Conservation (phyloP, 2,797 vertebrate species). For the Sebastolobus altivelis region DNA sequence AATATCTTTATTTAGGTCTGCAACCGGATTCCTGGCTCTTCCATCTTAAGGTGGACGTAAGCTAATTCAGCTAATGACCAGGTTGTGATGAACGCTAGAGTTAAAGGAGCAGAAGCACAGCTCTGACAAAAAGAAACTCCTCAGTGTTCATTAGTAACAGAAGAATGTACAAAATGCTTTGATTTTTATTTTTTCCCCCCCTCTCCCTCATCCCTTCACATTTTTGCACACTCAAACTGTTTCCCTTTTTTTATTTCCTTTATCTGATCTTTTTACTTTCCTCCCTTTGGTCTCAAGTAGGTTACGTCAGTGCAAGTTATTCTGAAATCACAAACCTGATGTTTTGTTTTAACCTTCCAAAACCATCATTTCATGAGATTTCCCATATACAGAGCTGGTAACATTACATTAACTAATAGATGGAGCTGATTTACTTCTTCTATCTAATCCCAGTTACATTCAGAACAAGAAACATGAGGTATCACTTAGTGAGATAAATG, state of each 20-base stretch:
- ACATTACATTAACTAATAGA: constrained; percentile 5
- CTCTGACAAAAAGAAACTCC: constrained; percentile 13
- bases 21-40: constrained; percentile 81
- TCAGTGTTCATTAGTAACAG: constrained; percentile 34
- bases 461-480: background rate
- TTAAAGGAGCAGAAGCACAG: constrained; percentile 20
- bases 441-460: background rate
- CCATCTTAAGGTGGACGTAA: constrained; percentile 71
- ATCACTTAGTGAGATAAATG: constrained; percentile 15
- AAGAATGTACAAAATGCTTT: constrained; percentile 35
- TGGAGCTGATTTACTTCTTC: background rate
- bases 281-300: constrained; percentile 59
- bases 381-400: background rate
- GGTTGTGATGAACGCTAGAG: constrained; percentile 45
- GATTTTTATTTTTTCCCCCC: constrained; percentile 28
- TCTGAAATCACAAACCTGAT: constrained; percentile 4
- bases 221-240: constrained; percentile 67
- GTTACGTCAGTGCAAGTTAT: constrained; percentile 22
- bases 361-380: constrained; percentile 20
- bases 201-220: constrained; percentile 59
- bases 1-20: constrained; percentile 75
- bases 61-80: constrained; percentile 22
- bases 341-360: constrained; percentile 2
- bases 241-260: constrained; percentile 70
- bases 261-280: constrained; percentile 63